A percentile compares a stretch with the other conserved stretches of the same genome.
phyloP scores from a whole-genome alignment of 1,140 invertebrate genomes.

The Calephelis virginiensis region DNA sequence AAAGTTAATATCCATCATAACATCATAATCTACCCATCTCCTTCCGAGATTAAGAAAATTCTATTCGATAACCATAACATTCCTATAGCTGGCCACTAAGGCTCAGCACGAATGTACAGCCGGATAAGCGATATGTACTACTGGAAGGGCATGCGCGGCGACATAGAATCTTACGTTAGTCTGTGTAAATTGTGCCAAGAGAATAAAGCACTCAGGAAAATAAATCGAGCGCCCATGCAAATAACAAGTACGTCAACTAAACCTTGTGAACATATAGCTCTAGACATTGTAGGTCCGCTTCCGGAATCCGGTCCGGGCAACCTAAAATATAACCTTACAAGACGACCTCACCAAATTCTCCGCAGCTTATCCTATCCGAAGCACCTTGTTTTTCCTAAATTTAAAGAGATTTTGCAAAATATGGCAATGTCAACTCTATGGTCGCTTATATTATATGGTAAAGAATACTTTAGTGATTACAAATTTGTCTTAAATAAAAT shows the following conservation, averaged over 20 bases:
- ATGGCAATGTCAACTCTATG: no score
- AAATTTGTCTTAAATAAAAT: no score
- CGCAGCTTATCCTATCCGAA: slow-evolving; percentile 15
- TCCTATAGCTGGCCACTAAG: slow-evolving; percentile 17
- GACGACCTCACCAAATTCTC: slow-evolving; percentile 26
- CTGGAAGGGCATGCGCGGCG: slow-evolving; percentile 36
- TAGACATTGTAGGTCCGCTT: slow-evolving; percentile 34
- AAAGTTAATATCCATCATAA: slow-evolving; percentile 21
- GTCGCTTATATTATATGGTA: no score
- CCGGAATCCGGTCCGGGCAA: slow-evolving; percentile 26
- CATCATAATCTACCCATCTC: slow-evolving; percentile 29
- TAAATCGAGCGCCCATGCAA: slow-evolving; percentile 32
- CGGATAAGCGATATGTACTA: slow-evolving; percentile 31
- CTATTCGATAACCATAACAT: slow-evolving; percentile 28
- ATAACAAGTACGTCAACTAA: slow-evolving; percentile 31
- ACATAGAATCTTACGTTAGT: slow-evolving; percentile 34
- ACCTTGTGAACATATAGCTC: slow-evolving; percentile 25
- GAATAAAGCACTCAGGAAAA: slow-evolving; percentile 32
- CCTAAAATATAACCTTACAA: slow-evolving; percentile 30
- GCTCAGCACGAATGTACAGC: slow-evolving; percentile 25
- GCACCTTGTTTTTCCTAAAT: no score
- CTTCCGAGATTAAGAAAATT: slow-evolving; percentile 29
- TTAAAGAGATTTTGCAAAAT: no score
- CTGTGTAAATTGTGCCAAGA: slow-evolving; percentile 30
- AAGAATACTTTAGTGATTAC: no score